These are phyloP conservation scores for Microcebus jonahi DNA, from an alignment of 2,113 vertebrate genomes.

Conservation along the genomic window DNA sequence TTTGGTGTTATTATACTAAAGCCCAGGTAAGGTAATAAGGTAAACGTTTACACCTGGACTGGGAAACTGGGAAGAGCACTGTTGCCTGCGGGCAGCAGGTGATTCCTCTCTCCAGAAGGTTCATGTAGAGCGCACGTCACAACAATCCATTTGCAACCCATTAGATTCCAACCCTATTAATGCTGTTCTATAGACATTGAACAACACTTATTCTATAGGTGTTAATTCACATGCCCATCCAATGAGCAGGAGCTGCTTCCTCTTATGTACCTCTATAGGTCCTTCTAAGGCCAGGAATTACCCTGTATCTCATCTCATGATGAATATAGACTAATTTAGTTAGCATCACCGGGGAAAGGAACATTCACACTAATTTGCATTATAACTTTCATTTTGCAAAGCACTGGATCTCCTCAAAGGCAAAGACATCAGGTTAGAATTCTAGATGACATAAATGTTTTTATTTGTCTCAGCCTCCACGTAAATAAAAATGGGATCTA, in stretches of 20 bases:
- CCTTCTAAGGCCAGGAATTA: not conserved
- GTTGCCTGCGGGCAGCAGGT: not conserved
- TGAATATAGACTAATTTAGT: not conserved
- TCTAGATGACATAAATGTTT: conserved; percentile 56
- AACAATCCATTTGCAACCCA: not conserved
- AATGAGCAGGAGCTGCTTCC: not conserved
- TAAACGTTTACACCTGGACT: not conserved
- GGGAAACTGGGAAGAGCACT: not conserved
- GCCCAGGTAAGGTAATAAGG: not conserved
- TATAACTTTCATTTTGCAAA: conserved; percentile 46
- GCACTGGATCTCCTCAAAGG: not conserved
- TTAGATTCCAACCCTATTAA: not conserved
- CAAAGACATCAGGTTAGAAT: conserved; percentile 43
- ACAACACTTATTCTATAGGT: not conserved
- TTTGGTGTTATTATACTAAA: not conserved
- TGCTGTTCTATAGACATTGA: not conserved
- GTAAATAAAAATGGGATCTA: conserved; percentile 75
- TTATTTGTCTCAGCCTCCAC: conserved; percentile 62
- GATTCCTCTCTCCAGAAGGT: not conserved
- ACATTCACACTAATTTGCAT: not conserved
- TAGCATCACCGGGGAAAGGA: not conserved
- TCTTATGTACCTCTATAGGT: not conserved
- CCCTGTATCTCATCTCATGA: not conserved
- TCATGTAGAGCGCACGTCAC: not conserved
- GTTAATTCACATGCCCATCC: not conserved